Conservation (phyloP, 2,888 invertebrate genomes). For the Conops quadrifasciatus region DNA sequence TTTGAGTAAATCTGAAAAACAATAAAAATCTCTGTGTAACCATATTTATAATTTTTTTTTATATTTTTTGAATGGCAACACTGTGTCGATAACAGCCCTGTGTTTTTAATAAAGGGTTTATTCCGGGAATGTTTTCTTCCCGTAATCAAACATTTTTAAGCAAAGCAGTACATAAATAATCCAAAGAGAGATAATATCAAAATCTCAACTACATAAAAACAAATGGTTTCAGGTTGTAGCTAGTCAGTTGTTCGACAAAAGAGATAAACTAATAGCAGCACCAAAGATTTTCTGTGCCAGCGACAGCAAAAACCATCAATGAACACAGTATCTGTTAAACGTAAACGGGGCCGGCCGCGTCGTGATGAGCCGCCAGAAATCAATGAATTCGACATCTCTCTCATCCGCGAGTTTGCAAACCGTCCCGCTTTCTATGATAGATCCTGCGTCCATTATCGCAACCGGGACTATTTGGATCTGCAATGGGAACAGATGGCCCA, state of each 20-base stretch:
- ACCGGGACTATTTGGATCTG: constrained; percentile 49
- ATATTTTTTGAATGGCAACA: too few relatives aligned
- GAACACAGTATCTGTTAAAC: constrained; percentile 42
- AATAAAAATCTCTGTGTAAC: too few relatives aligned
- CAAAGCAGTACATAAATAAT: too few relatives aligned
- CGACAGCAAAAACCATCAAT: neutral
- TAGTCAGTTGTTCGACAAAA: neutral
- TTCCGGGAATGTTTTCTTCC: too few relatives aligned
- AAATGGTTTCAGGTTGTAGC: neutral
- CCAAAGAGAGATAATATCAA: too few relatives aligned
- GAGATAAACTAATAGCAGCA: neutral
- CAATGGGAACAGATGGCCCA: constrained; percentile 51
- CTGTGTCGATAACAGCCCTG: too few relatives aligned
- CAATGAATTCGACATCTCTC: constrained; percentile 51
- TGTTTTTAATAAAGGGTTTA: too few relatives aligned
- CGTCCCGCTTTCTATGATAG: constrained; percentile 53
- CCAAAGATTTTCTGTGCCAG: neutral
- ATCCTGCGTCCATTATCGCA: constrained; percentile 50
- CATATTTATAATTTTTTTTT: too few relatives aligned
- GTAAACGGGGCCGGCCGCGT: constrained; percentile 53
- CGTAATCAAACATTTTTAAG: too few relatives aligned
- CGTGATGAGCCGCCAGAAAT: constrained; percentile 47
- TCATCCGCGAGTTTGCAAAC: constrained; percentile 52
- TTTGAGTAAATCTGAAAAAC: too few relatives aligned
- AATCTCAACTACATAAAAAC: too few relatives aligned